These are phyloP conservation scores for Sarotherodon lohbergeri DNA, from an alignment of 2,113 vertebrate genomes.

Conservation along the genomic window DNA sequence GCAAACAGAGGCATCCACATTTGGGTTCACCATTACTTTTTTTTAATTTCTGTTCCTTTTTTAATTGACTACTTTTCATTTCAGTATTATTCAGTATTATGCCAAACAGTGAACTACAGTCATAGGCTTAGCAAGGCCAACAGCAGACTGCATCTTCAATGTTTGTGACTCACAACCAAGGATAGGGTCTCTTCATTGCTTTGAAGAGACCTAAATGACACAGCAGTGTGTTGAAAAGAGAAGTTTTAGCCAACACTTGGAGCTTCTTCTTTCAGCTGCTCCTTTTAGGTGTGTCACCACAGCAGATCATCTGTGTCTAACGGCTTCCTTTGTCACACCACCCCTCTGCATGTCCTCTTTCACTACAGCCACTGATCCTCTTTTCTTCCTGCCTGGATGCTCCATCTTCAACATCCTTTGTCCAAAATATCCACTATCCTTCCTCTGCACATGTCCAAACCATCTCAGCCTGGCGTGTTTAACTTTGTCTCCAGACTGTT, in stretches of 20 bases:
- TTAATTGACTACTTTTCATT: not conserved
- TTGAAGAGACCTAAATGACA: not conserved
- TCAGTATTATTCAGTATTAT: not conserved
- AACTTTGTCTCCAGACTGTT: no score
- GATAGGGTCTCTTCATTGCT: no score
- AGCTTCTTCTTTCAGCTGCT: not conserved
- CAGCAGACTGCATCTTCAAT: fast-evolving
- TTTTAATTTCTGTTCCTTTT: not conserved
- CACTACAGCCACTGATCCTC: not conserved
- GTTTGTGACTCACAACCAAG: not conserved
- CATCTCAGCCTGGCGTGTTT: no score
- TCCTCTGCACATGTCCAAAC: not conserved
- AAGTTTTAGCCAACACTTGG: not conserved
- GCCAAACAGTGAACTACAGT: not conserved
- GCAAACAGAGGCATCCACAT: not conserved
- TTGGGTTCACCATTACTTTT: not conserved
- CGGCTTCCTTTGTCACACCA: not conserved
- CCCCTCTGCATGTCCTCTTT: not conserved
- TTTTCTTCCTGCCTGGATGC: not conserved
- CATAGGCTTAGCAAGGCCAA: not conserved
- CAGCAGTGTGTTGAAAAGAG: not conserved
- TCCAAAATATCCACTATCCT: not conserved
- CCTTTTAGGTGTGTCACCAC: not conserved
- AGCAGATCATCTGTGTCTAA: not conserved
- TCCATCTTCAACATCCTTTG: not conserved